Evolutionary conservation across 2,888 invertebrate genomes (phyloP), one percentile per base, ranked within the genome.

Genomic region (Ornithoptera priamus): DNA sequence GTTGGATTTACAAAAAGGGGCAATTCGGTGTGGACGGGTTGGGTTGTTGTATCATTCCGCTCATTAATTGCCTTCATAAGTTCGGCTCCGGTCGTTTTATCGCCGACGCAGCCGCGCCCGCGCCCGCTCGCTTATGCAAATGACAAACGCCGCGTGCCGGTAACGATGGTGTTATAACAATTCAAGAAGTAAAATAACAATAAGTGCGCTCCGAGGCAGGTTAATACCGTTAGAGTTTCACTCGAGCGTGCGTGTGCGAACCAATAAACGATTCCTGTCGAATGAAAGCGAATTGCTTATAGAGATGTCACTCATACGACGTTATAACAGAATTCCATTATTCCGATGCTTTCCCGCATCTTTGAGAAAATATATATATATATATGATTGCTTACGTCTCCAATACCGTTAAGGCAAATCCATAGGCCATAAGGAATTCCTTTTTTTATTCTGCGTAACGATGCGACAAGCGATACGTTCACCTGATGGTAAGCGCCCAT

Each of bases 131-230:
- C 83, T 88, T 88, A 92, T 92, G 91, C 88, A 90, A 92, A 92
- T 88, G 84, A 81, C 77, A 77, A 80, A 80, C 86, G 77, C 92
- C 92, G 86, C 86, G 85, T 92, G 92, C 78, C 80, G 74, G 77
- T 86, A 91, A 92, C 88, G 90, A 83, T 74, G 79, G 80, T 84
- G 87, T 90, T 89, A 86, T 87, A 88, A 88, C 91, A 90, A 89
- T 92, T 90, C 90, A 92, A 92, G 91, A 91, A 89, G 86, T 90
- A 86, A 86, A 89, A 89, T 87, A 89, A 88, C 87, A 90, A 86
- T 88, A 86, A 87, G 83, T 85, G 82, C 74, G 75, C 77, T 80
- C 81, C 75, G 81, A 74, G 72, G 75, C 73, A 72, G 74, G 75
- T 72, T 74, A 72, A 72, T 75, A 73, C 70, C 68, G 61, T 66